These are phyloP conservation scores for Chaetura pelagica DNA, from an alignment of 2,113 vertebrate genomes.

Conservation along the genomic window DNA sequence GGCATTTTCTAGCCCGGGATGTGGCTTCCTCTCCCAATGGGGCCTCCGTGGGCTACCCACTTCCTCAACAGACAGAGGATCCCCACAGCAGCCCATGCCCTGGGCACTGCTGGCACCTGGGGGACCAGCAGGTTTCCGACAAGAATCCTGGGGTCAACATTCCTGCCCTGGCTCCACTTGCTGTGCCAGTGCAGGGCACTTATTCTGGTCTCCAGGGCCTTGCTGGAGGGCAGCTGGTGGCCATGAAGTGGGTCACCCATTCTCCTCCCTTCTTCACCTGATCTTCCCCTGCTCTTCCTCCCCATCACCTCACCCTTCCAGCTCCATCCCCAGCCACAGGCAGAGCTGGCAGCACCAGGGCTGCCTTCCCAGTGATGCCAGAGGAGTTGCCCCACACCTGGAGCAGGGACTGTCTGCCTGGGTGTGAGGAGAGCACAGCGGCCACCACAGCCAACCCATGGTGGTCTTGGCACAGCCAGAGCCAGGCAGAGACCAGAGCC, in stretches of 20 bases:
- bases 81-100: accelerated
- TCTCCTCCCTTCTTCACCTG: not conserved
- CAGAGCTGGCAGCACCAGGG: not conserved
- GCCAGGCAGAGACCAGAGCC: no score
- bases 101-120: accelerated
- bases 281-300: not conserved
- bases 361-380: no score
- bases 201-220: not conserved
- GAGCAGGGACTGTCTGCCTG: not conserved
- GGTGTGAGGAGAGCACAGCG: not conserved
- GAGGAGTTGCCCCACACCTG: not conserved
- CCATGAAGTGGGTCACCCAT: not conserved
- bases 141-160: not conserved
- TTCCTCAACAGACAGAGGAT: not conserved
- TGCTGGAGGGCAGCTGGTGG: not conserved
- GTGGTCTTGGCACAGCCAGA: no score
- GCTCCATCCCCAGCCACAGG: not conserved
- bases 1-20: not conserved
- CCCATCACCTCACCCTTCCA: not conserved
- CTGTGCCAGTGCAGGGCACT: not conserved
- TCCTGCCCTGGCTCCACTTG: accelerated
- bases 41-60: not conserved
- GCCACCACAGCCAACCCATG: not conserved
- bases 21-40: not conserved
- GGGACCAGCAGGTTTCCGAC: not conserved